phyloP scores from a whole-genome alignment of 2,113 vertebrate species.

The Crotalus horridus region DNA sequence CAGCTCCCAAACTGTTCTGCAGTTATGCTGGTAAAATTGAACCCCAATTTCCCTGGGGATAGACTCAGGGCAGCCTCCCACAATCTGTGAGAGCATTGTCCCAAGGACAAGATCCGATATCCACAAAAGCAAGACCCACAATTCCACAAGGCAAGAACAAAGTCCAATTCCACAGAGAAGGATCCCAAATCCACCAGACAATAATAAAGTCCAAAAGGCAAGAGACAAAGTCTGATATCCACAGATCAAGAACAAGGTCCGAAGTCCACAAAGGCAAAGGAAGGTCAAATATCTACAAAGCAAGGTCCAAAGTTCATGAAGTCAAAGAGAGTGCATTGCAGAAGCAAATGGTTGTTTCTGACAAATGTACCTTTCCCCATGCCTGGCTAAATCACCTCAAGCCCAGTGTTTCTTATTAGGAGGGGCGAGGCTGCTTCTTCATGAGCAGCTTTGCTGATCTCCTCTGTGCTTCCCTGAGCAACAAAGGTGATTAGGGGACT shows the following conservation, averaged over 20 bases:
- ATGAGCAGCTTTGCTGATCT: too few species aligned
- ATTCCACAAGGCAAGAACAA: not conserved
- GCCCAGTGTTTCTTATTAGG: too few species aligned
- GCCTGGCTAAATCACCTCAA: too few species aligned
- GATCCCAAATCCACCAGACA: not conserved
- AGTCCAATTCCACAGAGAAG: not conserved
- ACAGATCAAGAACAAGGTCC: not conserved
- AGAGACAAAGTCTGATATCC: not conserved
- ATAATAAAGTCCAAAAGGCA: not conserved
- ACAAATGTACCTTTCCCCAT: too few species aligned
- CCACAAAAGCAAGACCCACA: not conserved
- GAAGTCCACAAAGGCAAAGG: too few species aligned
- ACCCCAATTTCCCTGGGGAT: not conserved
- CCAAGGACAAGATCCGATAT: not conserved
- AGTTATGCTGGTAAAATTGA: not conserved
- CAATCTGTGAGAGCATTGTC: not conserved
- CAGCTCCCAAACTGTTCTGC: not conserved
- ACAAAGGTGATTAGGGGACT: too few species aligned
- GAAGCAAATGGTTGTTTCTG: too few species aligned
- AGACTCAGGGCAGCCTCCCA: too few species aligned
- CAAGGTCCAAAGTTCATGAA: too few species aligned
- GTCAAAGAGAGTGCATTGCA: too few species aligned
- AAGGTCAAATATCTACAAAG: not conserved
- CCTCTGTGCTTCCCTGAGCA: too few species aligned
- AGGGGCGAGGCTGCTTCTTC: too few species aligned